Evolutionary conservation across 2,888 invertebrate species (phyloP), one percentile per base, ranked within the genome.

Genomic region (Margaritifera margaritifera): DNA sequence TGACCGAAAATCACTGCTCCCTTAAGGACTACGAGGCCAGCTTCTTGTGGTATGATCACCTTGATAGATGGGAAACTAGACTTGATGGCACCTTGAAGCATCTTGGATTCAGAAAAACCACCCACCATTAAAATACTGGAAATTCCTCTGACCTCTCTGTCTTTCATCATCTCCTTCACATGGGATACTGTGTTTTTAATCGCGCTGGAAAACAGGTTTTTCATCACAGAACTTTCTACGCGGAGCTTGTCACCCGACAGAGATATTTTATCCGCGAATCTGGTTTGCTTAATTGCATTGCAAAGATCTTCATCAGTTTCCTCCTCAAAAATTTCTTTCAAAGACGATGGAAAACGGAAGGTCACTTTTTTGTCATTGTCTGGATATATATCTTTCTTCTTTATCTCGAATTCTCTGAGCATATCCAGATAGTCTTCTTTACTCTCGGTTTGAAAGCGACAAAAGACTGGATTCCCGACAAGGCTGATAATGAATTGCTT

Each of bases 1-100:
- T 72, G 69, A 53, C 72, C 72, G 62, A 67, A 72, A 31, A 72
- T 60, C 19, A 72, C 72, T 6, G 69, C 74, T 51, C 74, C 74
- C 27, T 74, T 74, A 1, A 74, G 54, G 11, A 74, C 69, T 6
- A 69, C 66, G 2, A 75, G 59, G n/a, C 71, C 72, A 52, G 70
- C 69, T 20, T 75, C 72, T 18, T 58, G 54, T 3, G 75, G 75
- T 56, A 70, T 72, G 20, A 72, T 63, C 0, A 75, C 61, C 24
- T 54, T 52, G 55, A 70, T 50, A 24, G 59, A 20, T n/a, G 63
- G 69, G 50, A 75, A 75, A 2, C 50, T 56, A 27, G 61, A 57
- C 27, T 55, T 64, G 2, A 75, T 60, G 11, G 52, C 64, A 6
- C 57, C 15, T 31, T 75, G 72, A 19, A 75, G 27, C 15, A 70